Conservation (phyloP, 2,113 vertebrate species). For the Sander vitreus region DNA sequence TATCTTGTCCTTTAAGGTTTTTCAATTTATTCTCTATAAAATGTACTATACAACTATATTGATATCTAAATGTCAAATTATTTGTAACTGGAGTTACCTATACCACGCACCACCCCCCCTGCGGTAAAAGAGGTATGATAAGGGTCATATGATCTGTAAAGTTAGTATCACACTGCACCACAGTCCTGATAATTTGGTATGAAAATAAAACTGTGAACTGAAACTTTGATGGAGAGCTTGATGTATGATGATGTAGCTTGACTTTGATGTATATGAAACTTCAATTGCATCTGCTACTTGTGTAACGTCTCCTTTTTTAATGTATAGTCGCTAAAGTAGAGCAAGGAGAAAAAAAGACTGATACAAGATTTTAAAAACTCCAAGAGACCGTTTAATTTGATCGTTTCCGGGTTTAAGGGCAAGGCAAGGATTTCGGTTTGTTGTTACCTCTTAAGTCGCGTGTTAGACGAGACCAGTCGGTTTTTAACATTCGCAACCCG, state of each 20-base stretch:
- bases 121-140: neutral
- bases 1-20: neutral
- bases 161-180: neutral
- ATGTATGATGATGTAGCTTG: no score
- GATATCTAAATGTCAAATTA: neutral
- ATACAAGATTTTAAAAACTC: neutral
- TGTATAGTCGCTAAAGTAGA: neutral
- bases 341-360: neutral
- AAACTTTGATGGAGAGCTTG: neutral
- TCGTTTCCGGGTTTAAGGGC: constrained; percentile 60
- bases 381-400: neutral
- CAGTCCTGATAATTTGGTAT: neutral
- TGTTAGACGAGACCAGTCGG: neutral
- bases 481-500: neutral
- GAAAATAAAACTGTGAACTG: neutral
- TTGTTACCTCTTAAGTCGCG: neutral
- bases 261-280: neutral
- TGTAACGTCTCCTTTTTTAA: no score
- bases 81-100: neutral
- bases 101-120: neutral
- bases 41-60: neutral
- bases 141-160: neutral
- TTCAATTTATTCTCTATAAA: neutral
- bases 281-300: neutral
- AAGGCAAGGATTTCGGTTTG: neutral